Base-by-base conservation (phyloP, 2,797 vertebrate genomes). In the Enteromius argenteus region DNA sequence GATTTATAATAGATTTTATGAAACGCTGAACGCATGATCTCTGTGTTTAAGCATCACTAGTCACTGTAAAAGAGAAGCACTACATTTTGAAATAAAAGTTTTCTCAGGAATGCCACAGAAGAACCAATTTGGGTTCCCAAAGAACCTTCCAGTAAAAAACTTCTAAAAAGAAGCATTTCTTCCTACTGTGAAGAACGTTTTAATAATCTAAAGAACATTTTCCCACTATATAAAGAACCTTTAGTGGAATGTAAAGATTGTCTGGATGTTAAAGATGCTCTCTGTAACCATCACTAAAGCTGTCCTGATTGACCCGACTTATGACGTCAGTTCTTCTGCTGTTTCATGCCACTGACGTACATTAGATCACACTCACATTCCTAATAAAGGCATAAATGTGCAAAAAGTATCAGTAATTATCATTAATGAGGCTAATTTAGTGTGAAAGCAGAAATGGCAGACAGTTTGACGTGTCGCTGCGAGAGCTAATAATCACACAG, bases 371-470 rank as follows among this genome's bases (percentile, higher is more conserved):
- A 13, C 58, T 15, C 11, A 27, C 27, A n/a, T 9, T 19, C 27
- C 3, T 27, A 56, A 80, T 30, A 66, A 80, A 80, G 27, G 14
- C 58, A 53, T 9, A 35, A 66, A 73, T 9, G 15, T 21, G 8
- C 1, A 51, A 60, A 82, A 86, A 46, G n/a, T 56, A 66, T 2
- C 56, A n/a, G 68, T 82, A 68, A 85, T 87, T 73, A 58, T 82
- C 64, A 82, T 69, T 82, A 87, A 87, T 81, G 67, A 79, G 60
- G 35, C 56, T 67, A 86, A 84, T 81, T 81, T 78, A 72, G 32
- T 72, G 58, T 78, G 66, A 80, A 84, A 81, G 67, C 44, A 86
- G 32, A 39, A 30, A 78, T 17, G 44, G 35, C 30, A 49, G 73
- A 72, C 23, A 68, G 15, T 79, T 72, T 82, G 64, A 49, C 51